These are phyloP conservation scores for Meloe dianella DNA, from an alignment of 2,888 invertebrate genomes.

Conservation along the genomic window DNA sequence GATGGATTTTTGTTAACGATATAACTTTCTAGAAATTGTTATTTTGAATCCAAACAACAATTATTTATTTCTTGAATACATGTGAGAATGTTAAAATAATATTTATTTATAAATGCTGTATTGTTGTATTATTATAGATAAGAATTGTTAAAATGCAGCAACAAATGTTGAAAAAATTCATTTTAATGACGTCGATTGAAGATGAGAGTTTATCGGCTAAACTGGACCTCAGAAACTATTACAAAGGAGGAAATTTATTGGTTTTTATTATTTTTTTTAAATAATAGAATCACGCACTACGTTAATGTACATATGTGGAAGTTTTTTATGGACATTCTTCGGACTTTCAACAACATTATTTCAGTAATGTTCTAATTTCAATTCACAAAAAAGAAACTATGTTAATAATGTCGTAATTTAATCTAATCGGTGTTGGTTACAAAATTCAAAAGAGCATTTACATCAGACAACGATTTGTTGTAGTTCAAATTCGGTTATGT, in stretches of 20 bases:
- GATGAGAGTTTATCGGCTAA: neutral
- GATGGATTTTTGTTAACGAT: neutral
- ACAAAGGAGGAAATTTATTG: neutral
- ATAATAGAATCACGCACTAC: neutral
- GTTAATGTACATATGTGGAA: neutral
- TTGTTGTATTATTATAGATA: neutral
- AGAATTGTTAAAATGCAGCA: neutral
- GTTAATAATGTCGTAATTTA: too few species aligned
- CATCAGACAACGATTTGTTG: too few species aligned
- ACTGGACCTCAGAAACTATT: neutral
- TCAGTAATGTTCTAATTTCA: too few species aligned
- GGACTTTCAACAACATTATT: too few species aligned
- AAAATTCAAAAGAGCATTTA: too few species aligned
- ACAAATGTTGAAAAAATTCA: neutral
- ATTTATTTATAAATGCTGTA: neutral
- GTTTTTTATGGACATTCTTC: too few species aligned
- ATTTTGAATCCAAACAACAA: neutral
- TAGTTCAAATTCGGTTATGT: too few species aligned
- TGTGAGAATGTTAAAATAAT: too few species aligned
- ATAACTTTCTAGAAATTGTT: neutral
- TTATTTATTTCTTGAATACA: too few species aligned
- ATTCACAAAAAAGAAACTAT: too few species aligned
- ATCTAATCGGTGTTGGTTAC: too few species aligned
- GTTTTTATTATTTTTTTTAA: neutral
- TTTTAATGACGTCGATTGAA: neutral